Evolutionary conservation across 2,113 vertebrate genomes (phyloP).

Genomic region (Colius striatus): DNA sequence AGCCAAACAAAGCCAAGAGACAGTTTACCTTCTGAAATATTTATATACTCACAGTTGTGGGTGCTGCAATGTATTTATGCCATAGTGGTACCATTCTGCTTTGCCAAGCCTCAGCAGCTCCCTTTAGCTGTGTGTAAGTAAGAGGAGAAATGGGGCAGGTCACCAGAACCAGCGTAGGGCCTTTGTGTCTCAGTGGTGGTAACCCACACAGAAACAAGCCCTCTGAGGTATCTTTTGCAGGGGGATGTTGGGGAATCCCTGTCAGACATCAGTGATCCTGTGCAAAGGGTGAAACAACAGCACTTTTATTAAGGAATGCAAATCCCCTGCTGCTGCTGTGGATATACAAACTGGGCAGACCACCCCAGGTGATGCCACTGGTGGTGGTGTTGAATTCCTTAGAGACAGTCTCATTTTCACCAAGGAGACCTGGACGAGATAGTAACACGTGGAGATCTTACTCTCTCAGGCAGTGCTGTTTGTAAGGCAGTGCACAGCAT

Average conservation of each 20-base stretch:
- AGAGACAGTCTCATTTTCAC: background rate
- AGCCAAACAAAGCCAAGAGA: background rate
- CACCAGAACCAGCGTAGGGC: rapidly evolving
- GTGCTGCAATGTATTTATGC: background rate
- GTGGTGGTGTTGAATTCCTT: background rate
- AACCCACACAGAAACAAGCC: background rate
- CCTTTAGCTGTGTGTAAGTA: background rate
- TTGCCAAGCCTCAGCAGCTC: background rate
- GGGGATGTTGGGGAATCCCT: background rate
- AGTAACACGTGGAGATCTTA: background rate
- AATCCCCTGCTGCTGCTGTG: background rate
- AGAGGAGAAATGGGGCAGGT: background rate
- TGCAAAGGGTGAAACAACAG: background rate
- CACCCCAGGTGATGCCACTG: background rate
- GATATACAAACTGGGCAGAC: background rate
- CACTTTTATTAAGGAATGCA: background rate
- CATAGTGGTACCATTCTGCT: background rate
- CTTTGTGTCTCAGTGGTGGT: background rate
- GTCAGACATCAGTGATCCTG: background rate
- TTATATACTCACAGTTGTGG: background rate
- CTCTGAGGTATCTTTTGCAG: background rate
- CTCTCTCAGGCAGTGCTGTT: background rate
- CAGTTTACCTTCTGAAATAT: background rate
- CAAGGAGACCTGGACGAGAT: background rate
- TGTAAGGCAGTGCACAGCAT: background rate